Evolutionary conservation across 2,113 vertebrate species (phyloP), one percentile per base, ranked within the genome.

Genomic region (Myxocyprinus asiaticus): DNA sequence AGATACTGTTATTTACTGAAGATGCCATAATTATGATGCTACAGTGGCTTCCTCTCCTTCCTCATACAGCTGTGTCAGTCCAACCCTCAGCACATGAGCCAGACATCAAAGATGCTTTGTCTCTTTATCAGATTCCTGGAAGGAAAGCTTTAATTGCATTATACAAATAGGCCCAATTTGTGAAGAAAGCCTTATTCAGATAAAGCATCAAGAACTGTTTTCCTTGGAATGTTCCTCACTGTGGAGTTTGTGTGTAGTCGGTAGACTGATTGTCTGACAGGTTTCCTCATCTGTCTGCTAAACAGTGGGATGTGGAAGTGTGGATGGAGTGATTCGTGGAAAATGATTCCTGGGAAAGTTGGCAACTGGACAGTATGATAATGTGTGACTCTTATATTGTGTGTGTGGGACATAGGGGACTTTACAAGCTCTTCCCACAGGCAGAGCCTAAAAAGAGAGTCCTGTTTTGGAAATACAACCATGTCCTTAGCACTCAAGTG

Each of bases 21-120:
- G 66, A 69, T 58, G 66, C 22, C 45, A 62, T 78, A 78, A 78
- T 76, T 76, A 76, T 70, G 67, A 79, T 79, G 77, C 77, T 56
- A 71, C 77, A 45, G 58, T 71, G 67, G 33, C 58, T 70, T 79
- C 77, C 67, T 79, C 56, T 63, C 58, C 47, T 63, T 71, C 68
- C 45, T 63, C 68, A 62, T 67, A 71, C 77, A 71, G 77, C 67
- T 79, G 78, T 65, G 68, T 73, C 42, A 65, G 44, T 63, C 66
- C 56, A 47, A 79, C 67, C 22, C 77, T 80, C 61, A 6, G 68
- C 47, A 74, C 50, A 65, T 74, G 55, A 79, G 47, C 47, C 77
- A 63, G 70, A 66, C 48, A 51, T 33, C 33, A 55, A 53, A 66
- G 48, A 69, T 48, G 10, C 68, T 67, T 53, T 59, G 75, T 74